Evolutionary conservation across 2,113 vertebrate species (phyloP), one percentile per base, ranked within the genome.

Genomic region (Pachyramphus minor): DNA sequence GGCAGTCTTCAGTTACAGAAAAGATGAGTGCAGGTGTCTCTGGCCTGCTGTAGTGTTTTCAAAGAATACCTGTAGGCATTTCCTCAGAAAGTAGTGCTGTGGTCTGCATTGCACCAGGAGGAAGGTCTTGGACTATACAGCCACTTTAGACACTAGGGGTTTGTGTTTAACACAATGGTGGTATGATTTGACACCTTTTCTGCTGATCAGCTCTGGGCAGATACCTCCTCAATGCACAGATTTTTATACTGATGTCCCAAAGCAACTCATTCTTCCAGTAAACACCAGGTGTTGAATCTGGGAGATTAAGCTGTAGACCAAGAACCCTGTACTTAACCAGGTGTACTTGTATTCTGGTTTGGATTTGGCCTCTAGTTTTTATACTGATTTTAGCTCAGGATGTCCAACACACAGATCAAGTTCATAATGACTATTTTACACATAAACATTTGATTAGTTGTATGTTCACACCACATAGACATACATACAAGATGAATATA

Each of bases 321-420:
- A 52, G 21, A 78, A 5, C 39, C 33, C 33, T 39, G 13, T 30
- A 24, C 18, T 22, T 47, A 74, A 53, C 2, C 6, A 21, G 7
- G 4, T 3, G 5, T 23, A 20, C 5, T 78, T 60, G 6, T 60
- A 7, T 31, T 77, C 60, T 62, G 3, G 13, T 39, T 85, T 59
- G 15, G 15, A 25, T 78, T 58, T 84, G 13, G 4, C 13, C 8
- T 84, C 18, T 39, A n/a, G 8, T 60, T 93, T 81, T 39, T 23
- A 7, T 55, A 33, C 4, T 59, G 20, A 13, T 19, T 16, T 33
- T 63, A 42, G 9, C 4, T 64, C 21, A 68, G 37, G 8, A 47
- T 41, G 13, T 7, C 16, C n/a, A 59, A 30, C 5, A 14, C 31
- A 21, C 0, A 30, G 5, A 47, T 50, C 2, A 17, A 9, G 4